These are phyloP conservation scores for Sparidentex hasta DNA, from an alignment of 2,797 vertebrate species.

Conservation along the genomic window DNA sequence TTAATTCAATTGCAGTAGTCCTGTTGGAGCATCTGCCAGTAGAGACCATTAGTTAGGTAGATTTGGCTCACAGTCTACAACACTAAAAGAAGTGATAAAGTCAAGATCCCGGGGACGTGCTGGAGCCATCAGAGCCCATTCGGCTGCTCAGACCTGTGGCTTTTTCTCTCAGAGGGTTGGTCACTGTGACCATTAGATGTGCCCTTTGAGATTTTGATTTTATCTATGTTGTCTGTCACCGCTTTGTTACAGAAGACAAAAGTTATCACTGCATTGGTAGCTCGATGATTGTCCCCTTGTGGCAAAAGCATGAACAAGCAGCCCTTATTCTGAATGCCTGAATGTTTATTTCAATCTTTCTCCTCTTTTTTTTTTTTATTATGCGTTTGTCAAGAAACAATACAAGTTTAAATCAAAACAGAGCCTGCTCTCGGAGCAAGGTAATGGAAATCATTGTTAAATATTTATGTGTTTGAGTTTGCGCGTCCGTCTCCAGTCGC, in stretches of 20 bases:
- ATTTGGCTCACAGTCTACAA: constrained; percentile 21
- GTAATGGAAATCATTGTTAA: constrained; percentile 71
- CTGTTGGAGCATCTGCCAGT: constrained; percentile 2
- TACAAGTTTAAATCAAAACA: constrained; percentile 74
- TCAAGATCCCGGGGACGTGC: not conserved
- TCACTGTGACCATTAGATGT: no score
- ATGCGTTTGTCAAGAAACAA: constrained; percentile 71
- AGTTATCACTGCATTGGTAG: constrained; percentile 24
- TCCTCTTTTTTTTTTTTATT: constrained; percentile 38
- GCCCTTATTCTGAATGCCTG: constrained; percentile 43
- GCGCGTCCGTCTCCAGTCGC: constrained; percentile 28
- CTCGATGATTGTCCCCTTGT: constrained; percentile 14
- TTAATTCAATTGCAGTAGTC: constrained; percentile 7
- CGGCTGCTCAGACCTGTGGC: constrained; percentile 6
- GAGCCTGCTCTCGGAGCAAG: constrained; percentile 51
- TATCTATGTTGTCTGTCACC: no score
- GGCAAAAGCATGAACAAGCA: not conserved
- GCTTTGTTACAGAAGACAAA: not conserved
- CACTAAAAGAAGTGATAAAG: constrained; percentile 9
- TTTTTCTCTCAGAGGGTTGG: no score
- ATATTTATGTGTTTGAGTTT: constrained; percentile 38
- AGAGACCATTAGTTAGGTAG: not conserved
- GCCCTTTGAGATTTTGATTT: no score
- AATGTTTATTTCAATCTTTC: constrained; percentile 62
- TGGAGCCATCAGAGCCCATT: not conserved